Evolutionary conservation across 2,888 invertebrate species (phyloP), one percentile per base, ranked within the genome.

Genomic region (Odontocolon sp.): DNA sequence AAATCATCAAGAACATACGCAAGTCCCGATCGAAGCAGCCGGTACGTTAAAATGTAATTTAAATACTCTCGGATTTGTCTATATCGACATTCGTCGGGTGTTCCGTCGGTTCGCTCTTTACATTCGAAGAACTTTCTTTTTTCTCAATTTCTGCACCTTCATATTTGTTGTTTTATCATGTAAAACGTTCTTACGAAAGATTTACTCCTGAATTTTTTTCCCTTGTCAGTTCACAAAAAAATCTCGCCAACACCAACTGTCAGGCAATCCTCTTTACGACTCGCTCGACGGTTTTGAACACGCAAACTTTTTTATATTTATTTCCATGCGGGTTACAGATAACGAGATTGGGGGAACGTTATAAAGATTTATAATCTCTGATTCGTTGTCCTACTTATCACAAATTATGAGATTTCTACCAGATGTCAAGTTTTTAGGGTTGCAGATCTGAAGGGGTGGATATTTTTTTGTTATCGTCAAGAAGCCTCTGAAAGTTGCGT

Each of bases 1-100:
- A 0, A 75, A 72, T 73, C 59, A 64, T 75, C 87, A 84, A 50
- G 89, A 88, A 57, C 87, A 81, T 18, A 77, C 85, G 2, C 87
- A 85, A 74, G 64, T 87, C 52, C 79, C 87, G 0, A 67, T 82
- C n/a, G 87, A 87, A 2, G 33, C 78, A 2, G 85, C 85, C 79
- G 88, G 88, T 88, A 82, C 80, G 73, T 64, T n/a, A n/a, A n/a
- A n/a, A n/a, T n/a, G n/a, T n/a, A n/a, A n/a, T n/a, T n/a, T n/a
- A n/a, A n/a, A n/a, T n/a, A n/a, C n/a, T n/a, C n/a, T n/a, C n/a
- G n/a, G n/a, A n/a, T n/a, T n/a, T n/a, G n/a, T n/a, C n/a, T n/a
- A n/a, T n/a, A n/a, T n/a, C n/a, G n/a, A n/a, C n/a, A n/a, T n/a
- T n/a, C n/a, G n/a, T n/a, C n/a, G n/a, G n/a, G n/a, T n/a, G n/a